Conservation (phyloP, 2,113 vertebrate species). For the Hippocampus mohnikei region DNA sequence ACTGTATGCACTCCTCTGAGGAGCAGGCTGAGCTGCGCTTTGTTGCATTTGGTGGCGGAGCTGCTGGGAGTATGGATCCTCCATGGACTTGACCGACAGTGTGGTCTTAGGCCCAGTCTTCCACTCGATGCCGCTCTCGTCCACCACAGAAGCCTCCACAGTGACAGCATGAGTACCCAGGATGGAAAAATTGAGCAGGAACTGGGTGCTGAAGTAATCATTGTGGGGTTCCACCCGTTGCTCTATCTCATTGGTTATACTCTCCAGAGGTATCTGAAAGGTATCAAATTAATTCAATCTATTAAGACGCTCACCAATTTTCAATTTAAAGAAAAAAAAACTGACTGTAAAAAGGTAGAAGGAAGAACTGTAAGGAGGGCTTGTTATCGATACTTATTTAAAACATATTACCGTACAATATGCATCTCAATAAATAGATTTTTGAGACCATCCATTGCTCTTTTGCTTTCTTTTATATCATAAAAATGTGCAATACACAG, state of each 20-base stretch:
- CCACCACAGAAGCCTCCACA: slow-evolving; percentile 93
- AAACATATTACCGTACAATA: not conserved
- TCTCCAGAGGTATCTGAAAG: slow-evolving; percentile 83
- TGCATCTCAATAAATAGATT: not conserved
- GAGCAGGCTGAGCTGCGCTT: slow-evolving; percentile 43
- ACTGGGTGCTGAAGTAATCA: slow-evolving; percentile 98
- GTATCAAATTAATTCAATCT: slow-evolving; percentile 1
- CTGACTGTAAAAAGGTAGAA: not conserved
- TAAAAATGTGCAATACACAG: not conserved
- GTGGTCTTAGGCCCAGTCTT: slow-evolving; percentile 90
- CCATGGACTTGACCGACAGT: slow-evolving; percentile 88
- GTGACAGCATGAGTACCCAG: slow-evolving; percentile 89
- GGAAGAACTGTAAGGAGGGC: too few species aligned
- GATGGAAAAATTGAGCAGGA: slow-evolving; percentile 88
- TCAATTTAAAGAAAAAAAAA: not conserved
- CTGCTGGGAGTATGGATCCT: slow-evolving; percentile 93
- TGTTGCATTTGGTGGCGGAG: slow-evolving; percentile 82
- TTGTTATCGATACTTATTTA: too few species aligned
- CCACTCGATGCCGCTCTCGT: slow-evolving; percentile 88
- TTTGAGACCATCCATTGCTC: not conserved
- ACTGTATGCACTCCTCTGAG: slow-evolving; percentile 54
- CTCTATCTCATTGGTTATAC: slow-evolving; percentile 90
- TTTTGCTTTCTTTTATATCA: not conserved
- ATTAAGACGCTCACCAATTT: not conserved
- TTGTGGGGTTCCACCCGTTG: slow-evolving; percentile 96